These are phyloP conservation scores for Pyrgus malvae DNA, from an alignment of 2,888 invertebrate species.

Conservation along the genomic window DNA sequence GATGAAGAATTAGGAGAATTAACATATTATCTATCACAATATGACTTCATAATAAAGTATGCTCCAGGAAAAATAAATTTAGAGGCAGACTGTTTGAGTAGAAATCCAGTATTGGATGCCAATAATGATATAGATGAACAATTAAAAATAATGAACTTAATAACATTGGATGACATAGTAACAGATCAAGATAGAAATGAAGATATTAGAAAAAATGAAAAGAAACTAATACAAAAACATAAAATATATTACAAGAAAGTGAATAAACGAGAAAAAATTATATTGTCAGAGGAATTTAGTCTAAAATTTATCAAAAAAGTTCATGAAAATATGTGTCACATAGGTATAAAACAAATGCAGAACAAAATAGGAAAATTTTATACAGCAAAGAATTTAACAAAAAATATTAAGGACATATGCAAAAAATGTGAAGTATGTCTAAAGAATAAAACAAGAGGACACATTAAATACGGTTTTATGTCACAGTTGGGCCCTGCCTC, in stretches of 20 bases:
- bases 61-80: constrained; percentile 28
- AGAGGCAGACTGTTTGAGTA: constrained; percentile 34
- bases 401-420: background rate
- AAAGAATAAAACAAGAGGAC: background rate
- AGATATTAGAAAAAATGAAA: too few species aligned
- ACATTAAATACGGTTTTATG: background rate
- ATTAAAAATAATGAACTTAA: background rate
- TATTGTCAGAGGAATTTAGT: background rate
- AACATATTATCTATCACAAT: constrained; percentile 40
- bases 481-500: background rate
- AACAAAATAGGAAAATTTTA: background rate
- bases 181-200: background rate
- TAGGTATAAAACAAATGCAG: background rate
- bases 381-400: background rate
- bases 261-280: background rate
- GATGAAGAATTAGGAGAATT: constrained; percentile 32
- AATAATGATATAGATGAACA: background rate
- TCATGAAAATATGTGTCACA: background rate
- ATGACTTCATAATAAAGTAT: constrained; percentile 38
- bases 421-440: background rate
- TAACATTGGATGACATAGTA: background rate
- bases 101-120: background rate
- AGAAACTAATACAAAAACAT: background rate
- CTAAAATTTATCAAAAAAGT: background rate
- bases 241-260: background rate